Percentiles rank a stretch among this genome's conserved stretches.
phyloP scores from a whole-genome alignment of 2,888 invertebrate species.

The Bellardia bayeri region DNA sequence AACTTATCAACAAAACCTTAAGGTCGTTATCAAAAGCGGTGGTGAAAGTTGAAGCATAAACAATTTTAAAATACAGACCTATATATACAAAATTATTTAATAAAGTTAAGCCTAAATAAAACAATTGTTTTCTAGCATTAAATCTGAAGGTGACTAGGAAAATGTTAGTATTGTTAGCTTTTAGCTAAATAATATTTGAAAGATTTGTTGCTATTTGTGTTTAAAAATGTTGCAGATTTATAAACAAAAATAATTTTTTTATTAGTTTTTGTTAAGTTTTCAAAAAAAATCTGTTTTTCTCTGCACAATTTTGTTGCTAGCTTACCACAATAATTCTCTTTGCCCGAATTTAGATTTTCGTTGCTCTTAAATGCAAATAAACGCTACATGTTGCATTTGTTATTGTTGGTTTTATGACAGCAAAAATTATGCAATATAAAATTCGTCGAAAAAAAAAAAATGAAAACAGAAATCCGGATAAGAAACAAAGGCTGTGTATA shows the following conservation, averaged over 20 bases:
- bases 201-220: no score
- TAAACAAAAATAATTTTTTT: no score
- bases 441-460: background rate
- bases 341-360: background rate
- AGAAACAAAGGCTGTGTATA: background rate
- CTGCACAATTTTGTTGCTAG: background rate
- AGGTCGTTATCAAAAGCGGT: background rate
- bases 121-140: background rate
- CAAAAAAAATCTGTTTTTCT: background rate
- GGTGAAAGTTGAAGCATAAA: background rate
- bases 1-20: conserved; percentile 16
- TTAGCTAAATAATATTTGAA: no score
- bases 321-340: background rate
- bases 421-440: background rate
- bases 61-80: background rate
- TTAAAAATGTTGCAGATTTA: no score
- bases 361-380: background rate
- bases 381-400: conserved; percentile 5
- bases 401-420: background rate
- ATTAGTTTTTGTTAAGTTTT: no score
- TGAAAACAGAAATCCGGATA: background rate
- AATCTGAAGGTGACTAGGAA: background rate
- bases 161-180: no score
- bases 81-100: background rate
- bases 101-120: background rate